Conservation (phyloP, 1,140 invertebrate genomes). For the Rhynchophorus ferrugineus region DNA sequence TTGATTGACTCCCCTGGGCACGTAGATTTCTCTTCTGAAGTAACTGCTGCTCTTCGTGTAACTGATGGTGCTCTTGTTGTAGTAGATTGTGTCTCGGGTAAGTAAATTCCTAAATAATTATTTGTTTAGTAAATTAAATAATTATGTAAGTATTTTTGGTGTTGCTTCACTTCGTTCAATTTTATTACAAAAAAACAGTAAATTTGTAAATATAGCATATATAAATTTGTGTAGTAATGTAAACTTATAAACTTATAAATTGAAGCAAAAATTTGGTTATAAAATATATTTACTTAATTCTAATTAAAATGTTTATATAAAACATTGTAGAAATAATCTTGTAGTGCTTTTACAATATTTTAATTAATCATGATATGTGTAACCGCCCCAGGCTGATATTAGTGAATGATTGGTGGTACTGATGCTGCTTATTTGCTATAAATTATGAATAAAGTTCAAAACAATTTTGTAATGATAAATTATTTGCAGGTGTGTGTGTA, state of each 20-base stretch:
- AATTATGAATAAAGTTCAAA: no score
- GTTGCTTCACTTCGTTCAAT: no score
- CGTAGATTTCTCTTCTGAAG: constrained; percentile 99
- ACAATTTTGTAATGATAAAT: neutral
- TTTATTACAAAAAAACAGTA: no score
- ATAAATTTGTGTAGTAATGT: no score
- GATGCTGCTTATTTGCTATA: no score
- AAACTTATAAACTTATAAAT: no score
- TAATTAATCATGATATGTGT: constrained; percentile 12
- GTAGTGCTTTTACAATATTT: neutral
- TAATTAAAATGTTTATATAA: neutral
- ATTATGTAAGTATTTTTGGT: neutral
- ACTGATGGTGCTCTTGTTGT: constrained; percentile 98
- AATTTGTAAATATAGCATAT: no score
- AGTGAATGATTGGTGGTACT: constrained; percentile 14
- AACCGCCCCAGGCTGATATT: constrained; percentile 24
- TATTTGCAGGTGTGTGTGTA: constrained; percentile 90
- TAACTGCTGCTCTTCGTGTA: constrained; percentile 96
- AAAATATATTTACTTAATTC: no score
- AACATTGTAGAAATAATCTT: neutral
- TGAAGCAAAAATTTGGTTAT: no score
- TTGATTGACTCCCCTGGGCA: constrained; percentile 98
- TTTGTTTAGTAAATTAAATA: neutral
- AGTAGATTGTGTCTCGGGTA: constrained; percentile 98
- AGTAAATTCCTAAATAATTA: constrained; percentile 1